These are phyloP conservation scores for Nemotelus nigrinus DNA, from an alignment of 2,888 invertebrate species.

Conservation along the genomic window DNA sequence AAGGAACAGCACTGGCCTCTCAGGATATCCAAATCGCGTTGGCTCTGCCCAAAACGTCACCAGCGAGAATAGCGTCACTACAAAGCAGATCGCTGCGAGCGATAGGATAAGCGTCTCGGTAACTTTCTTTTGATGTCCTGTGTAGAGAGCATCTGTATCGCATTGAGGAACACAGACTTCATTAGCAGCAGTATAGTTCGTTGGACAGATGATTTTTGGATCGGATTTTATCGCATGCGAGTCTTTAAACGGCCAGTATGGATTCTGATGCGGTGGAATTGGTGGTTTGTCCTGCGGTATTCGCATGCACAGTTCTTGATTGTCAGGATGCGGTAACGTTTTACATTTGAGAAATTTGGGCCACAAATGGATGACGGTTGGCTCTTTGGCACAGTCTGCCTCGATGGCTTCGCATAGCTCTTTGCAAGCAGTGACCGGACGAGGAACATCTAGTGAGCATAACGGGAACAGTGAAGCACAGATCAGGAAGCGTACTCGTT, in stretches of 20 bases:
- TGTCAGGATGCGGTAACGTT: conserved; percentile 78
- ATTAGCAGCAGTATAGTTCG: conserved; percentile 70
- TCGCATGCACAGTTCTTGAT: conserved; percentile 81
- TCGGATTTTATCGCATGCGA: conserved; percentile 55
- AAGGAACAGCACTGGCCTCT: conserved; percentile 89
- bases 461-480: conserved; percentile 92
- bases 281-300: conserved; percentile 63
- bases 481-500: conserved; percentile 83
- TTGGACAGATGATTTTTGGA: conserved; percentile 67
- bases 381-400: conserved; percentile 71
- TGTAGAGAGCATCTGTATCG: conserved; percentile 75
- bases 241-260: conserved; percentile 61
- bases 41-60: conserved; percentile 91
- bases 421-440: conserved; percentile 86
- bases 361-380: conserved; percentile 76
- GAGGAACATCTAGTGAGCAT: conserved; percentile 86
- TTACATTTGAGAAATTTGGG: conserved; percentile 81
- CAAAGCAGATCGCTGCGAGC: conserved; percentile 80
- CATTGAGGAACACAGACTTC: conserved; percentile 71
- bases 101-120: conserved; percentile 80
- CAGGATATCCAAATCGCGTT: conserved; percentile 90
- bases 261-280: conserved; percentile 44
- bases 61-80: conserved; percentile 84
- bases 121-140: conserved; percentile 73
- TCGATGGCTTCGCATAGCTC: conserved; percentile 84